A percentile compares a stretch with the other conserved stretches of the same genome.
Evolutionary conservation across 2,888 invertebrate genomes (phyloP).

Genomic region (Halocaridina rubra): DNA sequence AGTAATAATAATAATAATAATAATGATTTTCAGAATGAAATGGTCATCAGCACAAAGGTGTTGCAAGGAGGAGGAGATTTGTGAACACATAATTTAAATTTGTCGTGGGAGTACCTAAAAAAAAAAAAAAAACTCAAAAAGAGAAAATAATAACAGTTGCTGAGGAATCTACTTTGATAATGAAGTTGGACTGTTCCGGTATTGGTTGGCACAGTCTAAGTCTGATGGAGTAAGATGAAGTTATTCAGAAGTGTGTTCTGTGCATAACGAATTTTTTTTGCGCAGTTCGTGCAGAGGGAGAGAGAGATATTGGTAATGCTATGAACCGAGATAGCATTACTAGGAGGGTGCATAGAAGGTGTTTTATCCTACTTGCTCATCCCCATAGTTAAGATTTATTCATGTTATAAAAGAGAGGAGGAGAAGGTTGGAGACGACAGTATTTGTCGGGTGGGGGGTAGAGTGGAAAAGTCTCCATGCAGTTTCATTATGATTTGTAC

Average conservation of each 20-base stretch:
- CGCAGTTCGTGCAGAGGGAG: too few species aligned
- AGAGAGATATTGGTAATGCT: neutral
- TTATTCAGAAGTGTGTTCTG: too few species aligned
- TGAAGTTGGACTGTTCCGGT: conserved; percentile 57
- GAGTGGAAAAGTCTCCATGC: conserved; percentile 13
- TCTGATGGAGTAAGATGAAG: conserved; percentile 25
- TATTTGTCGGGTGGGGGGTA: conserved; percentile 54
- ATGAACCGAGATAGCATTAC: conserved; percentile 36
- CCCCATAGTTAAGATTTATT: conserved; percentile 53
- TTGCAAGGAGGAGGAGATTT: conserved; percentile 56
- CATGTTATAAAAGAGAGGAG: conserved; percentile 40
- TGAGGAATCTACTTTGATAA: conserved; percentile 22
- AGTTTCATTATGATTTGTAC: neutral
- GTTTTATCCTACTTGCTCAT: conserved; percentile 60
- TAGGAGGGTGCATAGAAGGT: conserved; percentile 59
- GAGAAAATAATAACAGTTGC: neutral
- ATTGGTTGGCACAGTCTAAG: conserved; percentile 59
- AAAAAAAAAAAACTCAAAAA: conserved; percentile 23
- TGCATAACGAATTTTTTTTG: too few species aligned
- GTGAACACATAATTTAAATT: conserved; percentile 58
- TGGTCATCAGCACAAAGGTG: conserved; percentile 60
- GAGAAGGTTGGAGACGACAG: conserved; percentile 54
- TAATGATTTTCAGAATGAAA: too few species aligned
- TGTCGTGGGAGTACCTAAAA: conserved; percentile 54
- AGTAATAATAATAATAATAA: too few species aligned